Conservation (phyloP, 1,140 invertebrate genomes). For the Cydia strobilella region DNA sequence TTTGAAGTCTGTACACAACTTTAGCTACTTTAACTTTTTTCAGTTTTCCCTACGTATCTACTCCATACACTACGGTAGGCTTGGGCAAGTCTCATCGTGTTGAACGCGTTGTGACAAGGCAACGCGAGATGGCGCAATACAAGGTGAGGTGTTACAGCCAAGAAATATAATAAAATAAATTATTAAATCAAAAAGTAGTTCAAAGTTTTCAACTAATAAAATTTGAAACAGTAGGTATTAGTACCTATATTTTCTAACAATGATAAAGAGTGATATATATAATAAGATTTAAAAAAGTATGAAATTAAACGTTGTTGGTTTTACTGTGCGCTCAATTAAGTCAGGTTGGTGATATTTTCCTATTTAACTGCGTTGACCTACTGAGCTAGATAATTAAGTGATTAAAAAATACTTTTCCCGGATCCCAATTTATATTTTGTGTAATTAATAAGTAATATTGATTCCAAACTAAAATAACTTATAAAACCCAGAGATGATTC, state of each 20-base stretch:
- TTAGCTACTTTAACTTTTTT: neutral
- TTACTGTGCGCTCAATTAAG: too few species aligned
- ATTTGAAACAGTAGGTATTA: too few species aligned
- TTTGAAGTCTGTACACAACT: too few species aligned
- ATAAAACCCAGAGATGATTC: neutral
- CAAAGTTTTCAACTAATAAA: too few species aligned
- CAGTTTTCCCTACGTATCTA: neutral
- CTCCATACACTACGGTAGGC: neutral
- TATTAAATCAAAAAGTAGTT: too few species aligned
- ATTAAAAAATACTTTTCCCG: neutral
- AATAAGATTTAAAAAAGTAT: too few species aligned
- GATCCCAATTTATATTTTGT: neutral
- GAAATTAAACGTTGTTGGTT: too few species aligned
- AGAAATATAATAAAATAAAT: too few species aligned
- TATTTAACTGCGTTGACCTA: too few species aligned
- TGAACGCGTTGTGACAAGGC: neutral
- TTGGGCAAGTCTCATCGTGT: neutral
- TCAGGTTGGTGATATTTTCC: too few species aligned
- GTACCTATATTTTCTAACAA: too few species aligned
- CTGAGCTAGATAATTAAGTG: neutral
- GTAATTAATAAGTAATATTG: neutral
- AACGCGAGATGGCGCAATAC: slow-evolving; percentile 1
- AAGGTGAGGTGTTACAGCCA: neutral
- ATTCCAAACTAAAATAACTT: neutral
- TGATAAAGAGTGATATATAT: too few species aligned